phyloP scores from a whole-genome alignment of 2,113 vertebrate species.

The Danio rerio region GRCz12tu NC_133177.1:56133001-56133500 shows the following conservation, averaged over 20 bases:
- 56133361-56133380: not conserved
- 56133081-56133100: not conserved
- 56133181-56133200: not conserved
- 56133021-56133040: not conserved
- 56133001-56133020: not conserved
- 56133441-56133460: not conserved
- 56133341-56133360: not conserved
- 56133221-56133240: not conserved
- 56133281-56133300: not conserved
- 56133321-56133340: not conserved
- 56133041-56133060: not conserved
- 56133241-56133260: not conserved
- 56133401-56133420: not conserved
- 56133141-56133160: not conserved
- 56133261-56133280: not conserved
- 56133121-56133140: not conserved
- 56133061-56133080: not conserved
- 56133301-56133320: not conserved
- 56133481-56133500: too few relatives aligned
- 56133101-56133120: not conserved
- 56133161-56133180: not conserved
- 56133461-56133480: too few relatives aligned
- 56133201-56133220: constrained; percentile 2
- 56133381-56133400: not conserved
- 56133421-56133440: not conserved